Evolutionary conservation across 1,140 invertebrate genomes (phyloP).

Genomic region (Thaumetopoea pityocampa): DNA sequence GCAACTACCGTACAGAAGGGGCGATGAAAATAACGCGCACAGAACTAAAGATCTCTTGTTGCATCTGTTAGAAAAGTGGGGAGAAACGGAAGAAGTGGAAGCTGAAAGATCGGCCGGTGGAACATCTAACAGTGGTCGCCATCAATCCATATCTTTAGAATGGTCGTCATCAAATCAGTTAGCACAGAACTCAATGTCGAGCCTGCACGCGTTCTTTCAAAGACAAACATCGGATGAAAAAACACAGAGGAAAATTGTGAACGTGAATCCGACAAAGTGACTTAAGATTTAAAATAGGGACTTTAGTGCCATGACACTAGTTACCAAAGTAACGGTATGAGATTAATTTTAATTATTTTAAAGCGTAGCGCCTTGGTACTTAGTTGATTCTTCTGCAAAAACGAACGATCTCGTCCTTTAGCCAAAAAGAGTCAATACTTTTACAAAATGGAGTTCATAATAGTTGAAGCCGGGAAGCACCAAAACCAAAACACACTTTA

Average conservation of each 20-base stretch:
- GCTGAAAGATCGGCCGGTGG: constrained; percentile 61
- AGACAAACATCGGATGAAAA: constrained; percentile 78
- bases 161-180: constrained; percentile 76
- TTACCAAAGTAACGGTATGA: constrained; percentile 67
- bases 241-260: constrained; percentile 66
- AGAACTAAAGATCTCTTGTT: constrained; percentile 84
- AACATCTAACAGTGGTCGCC: constrained; percentile 64
- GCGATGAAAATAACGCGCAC: constrained; percentile 76
- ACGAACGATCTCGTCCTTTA: too few relatives aligned
- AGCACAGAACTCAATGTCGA: constrained; percentile 78
- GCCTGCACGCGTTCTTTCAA: constrained; percentile 82
- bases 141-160: constrained; percentile 77
- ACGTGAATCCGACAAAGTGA: constrained; percentile 45
- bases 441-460: too few relatives aligned
- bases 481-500: too few relatives aligned
- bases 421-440: too few relatives aligned
- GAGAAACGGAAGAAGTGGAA: constrained; percentile 74
- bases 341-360: constrained; percentile 31
- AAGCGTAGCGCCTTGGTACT: constrained; percentile 12
- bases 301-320: constrained; percentile 65
- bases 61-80: constrained; percentile 84
- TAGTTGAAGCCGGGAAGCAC: too few relatives aligned
- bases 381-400: too few relatives aligned
- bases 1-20: constrained; percentile 65
- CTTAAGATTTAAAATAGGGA: constrained; percentile 33